A percentile compares a stretch with the other conserved stretches of the same genome.
Conservation (phyloP, 2,888 invertebrate genomes). For the Schrankia costaestrigalis region DNA sequence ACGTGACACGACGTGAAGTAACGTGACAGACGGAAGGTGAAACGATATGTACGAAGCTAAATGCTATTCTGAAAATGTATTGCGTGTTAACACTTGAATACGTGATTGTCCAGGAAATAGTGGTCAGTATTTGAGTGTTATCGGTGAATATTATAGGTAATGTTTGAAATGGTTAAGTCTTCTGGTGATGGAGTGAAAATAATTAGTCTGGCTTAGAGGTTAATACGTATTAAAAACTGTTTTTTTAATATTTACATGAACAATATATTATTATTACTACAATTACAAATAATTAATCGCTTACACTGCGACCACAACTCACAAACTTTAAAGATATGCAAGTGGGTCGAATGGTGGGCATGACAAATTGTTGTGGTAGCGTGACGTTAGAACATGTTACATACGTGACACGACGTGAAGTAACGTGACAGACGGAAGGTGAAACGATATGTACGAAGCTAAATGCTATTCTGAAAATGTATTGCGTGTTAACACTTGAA, state of each 20-base stretch:
- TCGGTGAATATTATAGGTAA: no score
- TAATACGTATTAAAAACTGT: not conserved
- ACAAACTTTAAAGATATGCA: conserved; percentile 25
- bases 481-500: no score
- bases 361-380: conserved; percentile 24
- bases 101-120: no score
- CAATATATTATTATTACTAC: not conserved
- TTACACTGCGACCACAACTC: not conserved
- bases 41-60: no score
- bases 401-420: conserved; percentile 5
- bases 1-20: conserved; percentile 6
- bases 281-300: conserved; percentile 4
- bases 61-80: no score
- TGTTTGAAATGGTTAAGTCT: no score
- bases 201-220: not conserved
- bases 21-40: conserved; percentile 12
- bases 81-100: no score
- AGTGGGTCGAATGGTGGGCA: conserved; percentile 25
- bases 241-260: not conserved
- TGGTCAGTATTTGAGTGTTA: no score
- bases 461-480: conserved; percentile 7
- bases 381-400: conserved; percentile 6
- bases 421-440: conserved; percentile 12
- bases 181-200: no score
- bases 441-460: conserved; percentile 7